Conservation (phyloP, 2,113 vertebrate species). For the Dromiciops gliroides region DNA sequence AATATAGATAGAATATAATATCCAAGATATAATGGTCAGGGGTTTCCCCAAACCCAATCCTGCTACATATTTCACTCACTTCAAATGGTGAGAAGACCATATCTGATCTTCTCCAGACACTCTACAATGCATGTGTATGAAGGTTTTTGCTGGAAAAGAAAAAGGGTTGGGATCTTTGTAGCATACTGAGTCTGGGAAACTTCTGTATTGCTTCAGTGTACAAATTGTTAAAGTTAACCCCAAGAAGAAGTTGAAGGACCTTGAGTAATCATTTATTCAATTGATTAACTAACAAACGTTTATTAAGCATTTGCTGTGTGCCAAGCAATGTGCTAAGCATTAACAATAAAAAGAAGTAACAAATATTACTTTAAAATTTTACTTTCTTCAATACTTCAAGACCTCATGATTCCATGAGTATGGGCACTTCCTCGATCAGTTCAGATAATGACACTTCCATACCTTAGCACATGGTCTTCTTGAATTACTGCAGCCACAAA, state of each 20-base stretch:
- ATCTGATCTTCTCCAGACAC: neutral
- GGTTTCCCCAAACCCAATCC: neutral
- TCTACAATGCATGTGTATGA: neutral
- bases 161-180: neutral
- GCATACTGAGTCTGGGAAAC: accelerated
- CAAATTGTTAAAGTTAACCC: neutral
- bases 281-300: neutral
- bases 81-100: neutral
- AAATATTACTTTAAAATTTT: neutral
- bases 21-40: accelerated
- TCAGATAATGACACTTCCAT: neutral
- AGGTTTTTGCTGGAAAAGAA: neutral
- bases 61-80: neutral
- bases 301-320: neutral
- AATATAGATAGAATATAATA: too few species aligned
- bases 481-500: neutral
- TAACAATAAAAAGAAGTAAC: neutral
- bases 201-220: accelerated
- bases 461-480: neutral
- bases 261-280: neutral
- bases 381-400: neutral
- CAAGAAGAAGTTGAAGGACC: neutral
- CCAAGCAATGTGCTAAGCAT: neutral
- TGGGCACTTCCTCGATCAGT: neutral
- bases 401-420: neutral